Evolutionary conservation across 2,888 invertebrate genomes (phyloP).

Genomic region (Orthonevra nobilis): DNA sequence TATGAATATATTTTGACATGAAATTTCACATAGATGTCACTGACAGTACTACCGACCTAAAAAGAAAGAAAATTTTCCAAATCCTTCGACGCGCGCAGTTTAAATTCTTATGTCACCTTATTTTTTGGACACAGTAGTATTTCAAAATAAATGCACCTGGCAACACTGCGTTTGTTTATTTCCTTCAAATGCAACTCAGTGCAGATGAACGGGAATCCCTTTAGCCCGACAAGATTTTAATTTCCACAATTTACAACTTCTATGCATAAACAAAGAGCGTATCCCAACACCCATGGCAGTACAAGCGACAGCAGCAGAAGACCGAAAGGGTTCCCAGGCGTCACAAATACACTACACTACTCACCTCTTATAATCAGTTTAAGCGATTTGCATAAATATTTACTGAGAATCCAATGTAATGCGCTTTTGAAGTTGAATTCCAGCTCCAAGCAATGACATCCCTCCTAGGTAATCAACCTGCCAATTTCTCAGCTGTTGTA

Average conservation of each 20-base stretch:
- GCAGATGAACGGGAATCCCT: conserved; percentile 43
- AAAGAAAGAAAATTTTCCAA: too few relatives aligned
- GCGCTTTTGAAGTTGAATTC: conserved; percentile 67
- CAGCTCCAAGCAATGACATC: conserved; percentile 44
- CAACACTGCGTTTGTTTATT: conserved; percentile 19
- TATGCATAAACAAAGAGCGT: conserved; percentile 64
- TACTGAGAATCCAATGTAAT: conserved; percentile 66
- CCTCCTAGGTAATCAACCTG: conserved; percentile 52
- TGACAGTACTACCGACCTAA: too few relatives aligned
- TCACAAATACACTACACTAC: conserved; percentile 59
- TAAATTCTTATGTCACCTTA: too few relatives aligned
- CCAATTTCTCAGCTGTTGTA: conserved; percentile 40
- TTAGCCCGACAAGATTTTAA: conserved; percentile 61
- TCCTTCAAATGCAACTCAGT: conserved; percentile 28
- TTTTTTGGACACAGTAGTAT: too few relatives aligned
- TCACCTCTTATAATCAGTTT: conserved; percentile 62
- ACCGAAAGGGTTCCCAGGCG: conserved; percentile 40
- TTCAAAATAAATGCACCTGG: conserved; percentile 9
- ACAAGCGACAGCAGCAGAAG: not conserved
- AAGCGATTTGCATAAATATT: conserved; percentile 71
- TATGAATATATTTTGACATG: too few relatives aligned
- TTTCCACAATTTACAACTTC: conserved; percentile 54
- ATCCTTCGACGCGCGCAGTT: too few relatives aligned
- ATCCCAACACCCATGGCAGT: not conserved
- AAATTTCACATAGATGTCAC: too few relatives aligned